A percentile compares a stretch with the other conserved stretches of the same genome.
Evolutionary conservation across 2,888 invertebrate species (phyloP).

Genomic region (Epirrita christyi): DNA sequence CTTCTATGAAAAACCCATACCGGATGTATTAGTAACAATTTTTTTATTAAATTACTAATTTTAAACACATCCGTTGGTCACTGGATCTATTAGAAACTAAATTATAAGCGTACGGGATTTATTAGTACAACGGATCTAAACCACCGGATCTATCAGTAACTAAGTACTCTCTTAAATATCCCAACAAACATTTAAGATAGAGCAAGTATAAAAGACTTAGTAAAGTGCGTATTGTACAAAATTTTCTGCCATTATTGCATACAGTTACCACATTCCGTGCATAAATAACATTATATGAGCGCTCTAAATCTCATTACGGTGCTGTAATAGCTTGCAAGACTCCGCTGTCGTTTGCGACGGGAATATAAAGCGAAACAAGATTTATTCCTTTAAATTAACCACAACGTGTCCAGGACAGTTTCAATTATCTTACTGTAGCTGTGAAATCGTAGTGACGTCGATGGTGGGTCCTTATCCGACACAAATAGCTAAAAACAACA

Average conservation of each 20-base stretch:
- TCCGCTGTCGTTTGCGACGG: constrained; percentile 74
- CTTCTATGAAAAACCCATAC: too few relatives aligned
- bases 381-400: constrained; percentile 65
- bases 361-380: constrained; percentile 77
- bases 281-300: constrained; percentile 82
- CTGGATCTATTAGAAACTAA: too few relatives aligned
- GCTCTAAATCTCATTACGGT: constrained; percentile 81
- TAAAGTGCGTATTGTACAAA: constrained; percentile 18
- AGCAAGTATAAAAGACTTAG: neutral
- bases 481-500: constrained; percentile 48
- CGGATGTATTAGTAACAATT: too few relatives aligned
- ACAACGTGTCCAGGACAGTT: constrained; percentile 37
- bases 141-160: too few relatives aligned
- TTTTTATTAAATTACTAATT: too few relatives aligned
- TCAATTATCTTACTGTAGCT: constrained; percentile 35
- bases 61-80: too few relatives aligned
- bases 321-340: constrained; percentile 78
- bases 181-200: neutral
- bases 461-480: constrained; percentile 45
- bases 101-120: too few relatives aligned
- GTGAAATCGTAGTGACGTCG: constrained; percentile 38
- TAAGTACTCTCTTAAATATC: neutral
- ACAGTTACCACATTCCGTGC: constrained; percentile 63
- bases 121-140: too few relatives aligned
- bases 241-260: constrained; percentile 41